Base-by-base conservation (phyloP, 2,888 invertebrate genomes). In the Chesias legatella region DNA sequence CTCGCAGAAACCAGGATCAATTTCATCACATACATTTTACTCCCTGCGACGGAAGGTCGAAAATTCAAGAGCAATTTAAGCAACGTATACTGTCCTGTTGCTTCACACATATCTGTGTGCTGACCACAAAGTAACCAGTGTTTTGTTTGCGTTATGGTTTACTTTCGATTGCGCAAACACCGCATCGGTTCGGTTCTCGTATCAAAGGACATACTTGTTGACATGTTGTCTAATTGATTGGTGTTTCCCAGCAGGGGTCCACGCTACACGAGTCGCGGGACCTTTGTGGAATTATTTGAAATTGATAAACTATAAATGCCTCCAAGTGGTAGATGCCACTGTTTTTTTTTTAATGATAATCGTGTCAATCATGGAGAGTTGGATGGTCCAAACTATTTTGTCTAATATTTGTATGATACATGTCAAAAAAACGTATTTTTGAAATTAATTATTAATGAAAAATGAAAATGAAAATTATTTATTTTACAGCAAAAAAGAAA, bases 171-270 rank as follows among this genome's bases (percentile, higher is more conserved):
- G 69, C 55, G 46, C 60, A 40, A 48, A 23, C 47, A 49, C 52
- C 45, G 55, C 53, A 61, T 70, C 72, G 75, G 73, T 71, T 69
- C n/a, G n/a, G n/a, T n/a, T 72, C 68, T 67, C 65, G 68, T 69
- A 79, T 79, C 75, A 77, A 83, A 80, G 79, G 81, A 84, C 85
- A 80, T 72, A 88, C 84, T 86, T 86, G 88, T 88, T 88, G 88
- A 88, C 86, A 88, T 84, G 85, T 85, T 85, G 79, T 86, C 85
- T 88, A 86, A 88, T 88, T 88, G 88, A 88, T 86, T 78, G 85
- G 85, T 80, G 80, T 76, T 81, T 79, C 88, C 60, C 88, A 60
- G 83, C 68, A 78, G 86, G 88, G 82, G 79, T 76, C 76, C 76
- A 73, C 70, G 79, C 61, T 66, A 64, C 76, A 79, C 74, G 72